A percentile compares a stretch with the other conserved stretches of the same genome.
Conservation (phyloP, 2,888 invertebrate species). For the Nudaria mundana region DNA sequence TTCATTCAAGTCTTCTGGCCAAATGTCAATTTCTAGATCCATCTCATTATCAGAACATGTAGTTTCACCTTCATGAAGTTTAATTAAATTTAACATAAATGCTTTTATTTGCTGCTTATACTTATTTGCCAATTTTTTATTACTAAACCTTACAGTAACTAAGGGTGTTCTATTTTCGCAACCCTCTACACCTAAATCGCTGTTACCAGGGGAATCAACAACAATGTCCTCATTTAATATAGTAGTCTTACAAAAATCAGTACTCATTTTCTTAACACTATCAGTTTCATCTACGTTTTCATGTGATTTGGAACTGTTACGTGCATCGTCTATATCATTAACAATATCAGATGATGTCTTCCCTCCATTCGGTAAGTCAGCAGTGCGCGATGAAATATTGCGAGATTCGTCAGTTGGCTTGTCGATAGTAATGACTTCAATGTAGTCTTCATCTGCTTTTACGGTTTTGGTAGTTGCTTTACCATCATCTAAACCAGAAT, state of each 20-base stretch:
- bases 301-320: constrained; percentile 18
- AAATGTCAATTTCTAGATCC: constrained; percentile 63
- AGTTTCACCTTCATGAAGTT: constrained; percentile 47
- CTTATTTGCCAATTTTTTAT: constrained; percentile 59
- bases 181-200: constrained; percentile 57
- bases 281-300: constrained; percentile 28
- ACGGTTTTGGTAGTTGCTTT: constrained; percentile 25
- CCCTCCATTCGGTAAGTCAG: constrained; percentile 65
- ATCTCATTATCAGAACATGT: constrained; percentile 49
- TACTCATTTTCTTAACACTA: constrained; percentile 29
- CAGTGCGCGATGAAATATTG: constrained; percentile 26
- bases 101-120: constrained; percentile 72
- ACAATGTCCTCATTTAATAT: constrained; percentile 60
- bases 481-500: constrained; percentile 25
- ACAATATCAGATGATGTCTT: constrained; percentile 46
- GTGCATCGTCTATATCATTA: constrained; percentile 27
- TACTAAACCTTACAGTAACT: constrained; percentile 69
- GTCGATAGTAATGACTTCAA: constrained; percentile 41
- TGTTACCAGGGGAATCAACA: constrained; percentile 60
- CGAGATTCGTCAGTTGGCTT: constrained; percentile 36
- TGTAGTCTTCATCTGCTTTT: constrained; percentile 29
- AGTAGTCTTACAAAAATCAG: constrained; percentile 40
- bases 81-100: constrained; percentile 69
- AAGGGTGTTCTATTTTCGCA: constrained; percentile 67
- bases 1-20: constrained; percentile 62